Base-by-base conservation (phyloP, 1,140 invertebrate genomes). In the Drosophila parvula region DNA sequence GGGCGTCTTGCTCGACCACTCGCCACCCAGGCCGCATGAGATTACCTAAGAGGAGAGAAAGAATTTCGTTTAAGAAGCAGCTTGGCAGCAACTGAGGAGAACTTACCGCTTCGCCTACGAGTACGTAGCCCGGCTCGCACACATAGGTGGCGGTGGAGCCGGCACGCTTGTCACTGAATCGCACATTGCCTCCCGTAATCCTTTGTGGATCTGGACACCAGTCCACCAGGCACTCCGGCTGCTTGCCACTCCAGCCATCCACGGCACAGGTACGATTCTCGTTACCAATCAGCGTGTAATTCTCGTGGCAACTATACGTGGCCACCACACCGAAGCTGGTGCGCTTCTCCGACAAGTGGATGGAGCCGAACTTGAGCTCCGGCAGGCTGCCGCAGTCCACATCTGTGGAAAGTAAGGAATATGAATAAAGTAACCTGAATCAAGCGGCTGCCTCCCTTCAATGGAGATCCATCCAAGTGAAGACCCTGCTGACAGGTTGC, bases 81-180 rank as follows among this genome's bases (percentile, higher is more conserved):
- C 22, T 22, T 22, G 22, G 3, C 22, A 22, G 22, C 22, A 43
- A 2, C 11, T 34, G n/a, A 51, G n/a, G 12, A 4, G 4, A 32
- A 84, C 94, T 93, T 91, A 97, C 95, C 77, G 95, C 94, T 82
- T 96, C 94, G 47, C 98, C 98, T 56, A 96, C 95, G 1, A 98
- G 93, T 38, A 97, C 96, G 90, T 97, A 97, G 30, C 97, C 97
- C 71, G 95, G 94, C 75, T 97, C 94, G 83, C 97, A 98, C 6
- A 93, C 93, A 84, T 98, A 98, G 0, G 94, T 95, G 1, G 96
- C 96, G 1, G 94, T 95, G 7, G 96, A 96, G 11, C 96, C 96
- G 8, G 95, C 95, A 70, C 95, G 94, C 81, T 94, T 95, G 28
- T 96, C 96, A 10, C 94, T 94, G 0, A 94, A 94, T 1, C 93